A percentile compares a stretch with the other conserved stretches of the same genome.
These are phyloP conservation scores for Cacatua alba DNA, from an alignment of 2,113 vertebrate genomes.

Conservation along the genomic window DNA sequence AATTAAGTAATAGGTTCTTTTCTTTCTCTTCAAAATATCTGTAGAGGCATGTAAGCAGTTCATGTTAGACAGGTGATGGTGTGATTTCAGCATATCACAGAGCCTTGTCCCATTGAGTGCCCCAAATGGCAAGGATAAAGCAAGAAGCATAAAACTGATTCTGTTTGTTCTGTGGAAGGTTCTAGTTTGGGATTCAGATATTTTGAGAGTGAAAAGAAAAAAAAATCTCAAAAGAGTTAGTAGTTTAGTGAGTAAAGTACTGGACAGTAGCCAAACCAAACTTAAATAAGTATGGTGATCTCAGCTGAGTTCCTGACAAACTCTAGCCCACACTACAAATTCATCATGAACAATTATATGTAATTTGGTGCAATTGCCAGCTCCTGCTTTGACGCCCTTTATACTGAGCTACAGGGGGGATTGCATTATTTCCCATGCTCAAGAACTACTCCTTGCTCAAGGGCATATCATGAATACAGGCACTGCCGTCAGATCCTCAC, in stretches of 20 bases:
- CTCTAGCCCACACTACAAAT: constrained; percentile 59
- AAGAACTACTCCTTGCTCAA: constrained; percentile 29
- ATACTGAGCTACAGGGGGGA: constrained; percentile 2
- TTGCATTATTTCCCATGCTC: constrained; percentile 23
- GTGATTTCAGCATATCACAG: not conserved
- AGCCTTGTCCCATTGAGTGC: not conserved
- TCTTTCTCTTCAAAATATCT: not conserved
- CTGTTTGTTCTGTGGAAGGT: not conserved
- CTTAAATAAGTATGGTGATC: constrained; percentile 61
- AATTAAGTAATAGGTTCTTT: not conserved
- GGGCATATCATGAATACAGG: not conserved
- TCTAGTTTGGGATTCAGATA: constrained; percentile 38
- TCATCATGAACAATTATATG: constrained; percentile 66
- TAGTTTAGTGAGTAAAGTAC: constrained; percentile 58
- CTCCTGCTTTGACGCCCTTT: constrained; percentile 37
- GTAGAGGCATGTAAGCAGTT: not conserved
- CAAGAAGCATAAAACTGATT: constrained; percentile 39
- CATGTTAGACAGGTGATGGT: not conserved
- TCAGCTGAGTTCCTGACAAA: constrained; percentile 66
- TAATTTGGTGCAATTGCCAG: constrained; percentile 64
- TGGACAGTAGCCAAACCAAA: constrained; percentile 65
- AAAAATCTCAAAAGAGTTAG: constrained; percentile 19
- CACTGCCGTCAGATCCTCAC: not conserved
- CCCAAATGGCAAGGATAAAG: not conserved
- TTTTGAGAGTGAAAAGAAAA: not conserved